phyloP scores from a whole-genome alignment of 2,797 vertebrate genomes.

The Lacerta agilis region DNA sequence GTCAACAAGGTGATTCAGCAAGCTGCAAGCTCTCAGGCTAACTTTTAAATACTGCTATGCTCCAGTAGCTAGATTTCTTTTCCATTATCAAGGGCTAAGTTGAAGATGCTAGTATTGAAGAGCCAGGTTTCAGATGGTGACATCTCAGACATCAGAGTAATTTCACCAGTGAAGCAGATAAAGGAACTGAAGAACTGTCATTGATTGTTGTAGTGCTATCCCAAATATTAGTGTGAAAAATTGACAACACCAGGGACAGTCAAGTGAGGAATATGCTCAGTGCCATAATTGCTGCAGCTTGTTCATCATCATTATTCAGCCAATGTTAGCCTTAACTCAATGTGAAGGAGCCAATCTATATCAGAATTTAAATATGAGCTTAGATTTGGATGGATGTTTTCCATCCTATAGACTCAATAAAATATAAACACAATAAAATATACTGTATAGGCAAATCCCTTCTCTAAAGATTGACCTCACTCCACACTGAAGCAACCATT shows the following conservation, averaged over 20 bases:
- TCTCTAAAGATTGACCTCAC: too few relatives aligned
- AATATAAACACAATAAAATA: too few relatives aligned
- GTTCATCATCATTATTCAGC: neutral
- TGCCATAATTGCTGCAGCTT: neutral
- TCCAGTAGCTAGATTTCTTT: constrained; percentile 46
- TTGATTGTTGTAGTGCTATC: neutral
- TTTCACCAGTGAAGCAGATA: neutral
- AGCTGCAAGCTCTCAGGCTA: constrained; percentile 21
- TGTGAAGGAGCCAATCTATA: neutral
- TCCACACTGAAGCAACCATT: too few relatives aligned
- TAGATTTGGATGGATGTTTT: neutral
- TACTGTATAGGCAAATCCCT: too few relatives aligned
- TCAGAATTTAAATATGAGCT: neutral
- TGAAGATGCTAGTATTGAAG: neutral
- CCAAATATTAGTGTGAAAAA: neutral
- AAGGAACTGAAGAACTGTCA: constrained; percentile 3
- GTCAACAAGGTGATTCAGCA: constrained; percentile 24
- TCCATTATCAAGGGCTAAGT: constrained; percentile 2
- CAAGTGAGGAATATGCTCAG: neutral
- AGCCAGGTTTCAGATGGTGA: constrained; percentile 25
- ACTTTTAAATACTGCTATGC: constrained; percentile 34
- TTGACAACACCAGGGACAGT: neutral
- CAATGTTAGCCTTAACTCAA: neutral
- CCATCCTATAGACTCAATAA: neutral
- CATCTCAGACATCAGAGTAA: constrained; percentile 2